These are phyloP conservation scores for Dascillus cervinus DNA, from an alignment of 2,888 invertebrate species.

Conservation along the genomic window DNA sequence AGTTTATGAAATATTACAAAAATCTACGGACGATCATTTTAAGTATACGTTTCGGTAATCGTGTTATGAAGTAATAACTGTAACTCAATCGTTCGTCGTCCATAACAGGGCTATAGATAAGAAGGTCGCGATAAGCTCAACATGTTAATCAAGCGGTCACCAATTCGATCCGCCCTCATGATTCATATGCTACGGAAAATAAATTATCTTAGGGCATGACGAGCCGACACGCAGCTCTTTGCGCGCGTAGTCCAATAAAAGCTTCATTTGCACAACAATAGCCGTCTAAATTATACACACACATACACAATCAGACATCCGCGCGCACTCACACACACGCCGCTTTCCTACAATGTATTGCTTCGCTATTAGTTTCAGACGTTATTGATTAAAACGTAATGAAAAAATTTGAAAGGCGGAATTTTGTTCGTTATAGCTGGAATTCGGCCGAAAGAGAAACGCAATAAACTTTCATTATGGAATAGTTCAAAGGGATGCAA, in stretches of 20 bases:
- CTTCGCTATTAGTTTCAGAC: too few relatives aligned
- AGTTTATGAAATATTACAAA: too few relatives aligned
- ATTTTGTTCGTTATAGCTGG: too few relatives aligned
- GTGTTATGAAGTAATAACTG: constrained; percentile 19
- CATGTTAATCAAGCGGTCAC: constrained; percentile 32
- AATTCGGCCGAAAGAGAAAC: too few relatives aligned
- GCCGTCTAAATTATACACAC: constrained; percentile 38
- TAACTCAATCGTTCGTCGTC: constrained; percentile 23
- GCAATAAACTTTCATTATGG: too few relatives aligned
- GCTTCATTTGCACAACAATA: constrained; percentile 43
- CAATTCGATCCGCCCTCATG: constrained; percentile 22
- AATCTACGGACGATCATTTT: too few relatives aligned
- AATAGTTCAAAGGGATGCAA: too few relatives aligned
- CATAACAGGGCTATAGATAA: constrained; percentile 25
- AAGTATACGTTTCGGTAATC: background rate
- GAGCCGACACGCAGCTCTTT: constrained; percentile 33
- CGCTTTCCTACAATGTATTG: background rate
- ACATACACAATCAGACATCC: constrained; percentile 31
- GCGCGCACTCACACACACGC: too few relatives aligned
- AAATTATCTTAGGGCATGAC: constrained; percentile 37
- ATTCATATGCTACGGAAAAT: constrained; percentile 33
- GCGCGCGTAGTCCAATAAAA: constrained; percentile 39
- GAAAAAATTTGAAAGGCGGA: too few relatives aligned
- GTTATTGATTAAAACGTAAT: constrained; percentile 9
- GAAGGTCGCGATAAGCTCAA: constrained; percentile 26